Evolutionary conservation across 2,888 invertebrate genomes (phyloP).

Genomic region (Dynastes tityus): DNA sequence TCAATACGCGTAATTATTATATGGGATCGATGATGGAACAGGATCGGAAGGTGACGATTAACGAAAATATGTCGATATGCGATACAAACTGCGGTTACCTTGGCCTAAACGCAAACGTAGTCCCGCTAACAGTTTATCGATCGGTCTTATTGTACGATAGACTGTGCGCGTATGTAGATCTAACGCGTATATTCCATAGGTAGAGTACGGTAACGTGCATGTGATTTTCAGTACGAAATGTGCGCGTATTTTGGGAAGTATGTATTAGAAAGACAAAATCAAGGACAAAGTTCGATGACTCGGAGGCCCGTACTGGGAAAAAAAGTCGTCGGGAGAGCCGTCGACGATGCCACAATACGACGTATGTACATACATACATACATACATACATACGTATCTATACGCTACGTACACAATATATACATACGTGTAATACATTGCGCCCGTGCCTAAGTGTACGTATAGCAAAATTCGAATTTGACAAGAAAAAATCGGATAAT

Average conservation of each 20-base stretch:
- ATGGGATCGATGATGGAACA: too few species aligned
- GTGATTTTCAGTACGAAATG: too few species aligned
- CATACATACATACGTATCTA: background rate
- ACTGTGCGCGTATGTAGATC: too few species aligned
- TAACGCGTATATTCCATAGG: too few species aligned
- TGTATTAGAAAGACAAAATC: slow-evolving; percentile 41
- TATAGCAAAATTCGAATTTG: too few species aligned
- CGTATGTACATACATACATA: background rate
- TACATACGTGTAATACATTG: background rate
- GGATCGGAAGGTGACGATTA: too few species aligned
- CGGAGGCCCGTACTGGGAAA: slow-evolving; percentile 50
- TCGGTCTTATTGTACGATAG: too few species aligned
- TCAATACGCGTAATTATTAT: background rate
- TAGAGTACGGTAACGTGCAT: too few species aligned
- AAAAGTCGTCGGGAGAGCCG: slow-evolving; percentile 18
- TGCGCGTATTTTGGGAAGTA: background rate
- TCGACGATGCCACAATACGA: background rate
- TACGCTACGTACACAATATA: background rate
- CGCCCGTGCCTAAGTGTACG: background rate
- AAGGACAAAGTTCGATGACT: slow-evolving; percentile 52
- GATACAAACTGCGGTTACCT: too few species aligned
- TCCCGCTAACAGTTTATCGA: too few species aligned
- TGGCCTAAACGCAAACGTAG: too few species aligned
- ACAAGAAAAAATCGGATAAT: background rate
- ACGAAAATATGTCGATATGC: too few species aligned